Evolutionary conservation across 2,113 vertebrate species (phyloP), one percentile per base, ranked within the genome.

Genomic region (Oceanodroma tethys): DNA sequence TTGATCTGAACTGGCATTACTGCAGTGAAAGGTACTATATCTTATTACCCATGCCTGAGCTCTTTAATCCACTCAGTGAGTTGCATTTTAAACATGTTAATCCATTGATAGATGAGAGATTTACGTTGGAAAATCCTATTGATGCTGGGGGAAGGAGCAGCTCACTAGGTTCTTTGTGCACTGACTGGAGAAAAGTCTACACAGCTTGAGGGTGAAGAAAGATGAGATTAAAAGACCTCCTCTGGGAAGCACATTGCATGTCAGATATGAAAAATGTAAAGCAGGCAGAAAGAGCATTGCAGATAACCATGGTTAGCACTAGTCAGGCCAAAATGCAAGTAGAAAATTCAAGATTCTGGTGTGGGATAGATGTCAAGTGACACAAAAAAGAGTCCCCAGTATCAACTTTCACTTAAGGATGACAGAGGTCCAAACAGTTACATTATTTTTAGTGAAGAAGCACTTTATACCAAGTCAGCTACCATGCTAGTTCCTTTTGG

Each of bases 361-460:
- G 80, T 25, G 60, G 47, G 34, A 67, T 14, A 72, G 43, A 84
- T 29, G 79, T 70, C 83, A 91, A 88, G 34, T 26, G 70, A 89
- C 36, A 79, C 56, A 36, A 25, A 70, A 36, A 75, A 71, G 55
- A 93, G 62, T 43, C 43, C 36, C 19, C 19, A 40, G 52, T 63
- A 63, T 91, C 76, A 67, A 2, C 70, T 93, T 93, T 67, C 91
- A 62, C 67, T 70, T 36, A 30, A 87, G 65, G 81, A 75, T 66
- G 88, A 91, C 94, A 71, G 47, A 86, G 22, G n/a, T 63, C 76
- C 63, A 84, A 83, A 85, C 12, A 72, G 47, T 60, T 48, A 58
- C 7, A 59, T 81, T 95, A 91, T 81, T 87, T 97, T 94, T 93
- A 92, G 92, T 71, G 58, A 87, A 95, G 76, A 91, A 81, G 68